These are phyloP conservation scores for Megalopta genalis DNA, from an alignment of 1,140 invertebrate species.

Conservation along the genomic window DNA sequence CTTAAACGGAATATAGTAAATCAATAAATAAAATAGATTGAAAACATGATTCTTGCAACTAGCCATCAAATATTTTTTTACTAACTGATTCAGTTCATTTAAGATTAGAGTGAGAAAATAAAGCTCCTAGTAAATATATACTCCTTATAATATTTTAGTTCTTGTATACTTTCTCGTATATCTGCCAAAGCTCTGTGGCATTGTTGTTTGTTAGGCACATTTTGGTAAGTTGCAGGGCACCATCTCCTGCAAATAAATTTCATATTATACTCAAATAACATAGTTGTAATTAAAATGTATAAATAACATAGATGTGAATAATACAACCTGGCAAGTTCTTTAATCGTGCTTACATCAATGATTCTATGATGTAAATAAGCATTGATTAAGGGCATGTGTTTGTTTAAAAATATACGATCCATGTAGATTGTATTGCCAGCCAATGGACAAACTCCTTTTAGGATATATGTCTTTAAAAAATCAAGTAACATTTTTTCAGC, in stretches of 20 bases:
- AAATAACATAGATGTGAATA: conserved; percentile 1
- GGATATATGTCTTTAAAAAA: conserved; percentile 87
- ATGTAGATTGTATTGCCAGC: conserved; percentile 95
- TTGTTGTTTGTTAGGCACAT: conserved; percentile 84
- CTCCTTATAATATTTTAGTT: conserved; percentile 88
- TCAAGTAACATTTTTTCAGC: conserved; percentile 88
- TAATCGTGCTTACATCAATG: conserved; percentile 95
- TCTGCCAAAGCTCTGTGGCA: conserved; percentile 90
- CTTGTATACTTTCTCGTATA: conserved; percentile 92
- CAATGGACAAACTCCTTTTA: conserved; percentile 84
- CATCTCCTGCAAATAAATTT: conserved; percentile 83
- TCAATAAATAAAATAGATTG: no score
- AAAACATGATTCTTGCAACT: no score
- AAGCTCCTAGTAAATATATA: conserved; percentile 83
- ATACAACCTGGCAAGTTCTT: conserved; percentile 86
- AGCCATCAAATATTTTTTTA: no score
- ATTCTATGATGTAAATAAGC: conserved; percentile 95
- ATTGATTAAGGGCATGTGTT: conserved; percentile 88
- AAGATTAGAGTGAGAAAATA: neutral
- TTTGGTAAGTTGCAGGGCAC: conserved; percentile 83
- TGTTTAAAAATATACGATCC: conserved; percentile 89
- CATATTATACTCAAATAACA: conserved; percentile 9
- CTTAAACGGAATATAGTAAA: no score
- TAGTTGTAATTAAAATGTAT: neutral
- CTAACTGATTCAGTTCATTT: neutral